Evolutionary conservation across 2,797 vertebrate genomes (phyloP).

Genomic region (Nothura maculosa): DNA sequence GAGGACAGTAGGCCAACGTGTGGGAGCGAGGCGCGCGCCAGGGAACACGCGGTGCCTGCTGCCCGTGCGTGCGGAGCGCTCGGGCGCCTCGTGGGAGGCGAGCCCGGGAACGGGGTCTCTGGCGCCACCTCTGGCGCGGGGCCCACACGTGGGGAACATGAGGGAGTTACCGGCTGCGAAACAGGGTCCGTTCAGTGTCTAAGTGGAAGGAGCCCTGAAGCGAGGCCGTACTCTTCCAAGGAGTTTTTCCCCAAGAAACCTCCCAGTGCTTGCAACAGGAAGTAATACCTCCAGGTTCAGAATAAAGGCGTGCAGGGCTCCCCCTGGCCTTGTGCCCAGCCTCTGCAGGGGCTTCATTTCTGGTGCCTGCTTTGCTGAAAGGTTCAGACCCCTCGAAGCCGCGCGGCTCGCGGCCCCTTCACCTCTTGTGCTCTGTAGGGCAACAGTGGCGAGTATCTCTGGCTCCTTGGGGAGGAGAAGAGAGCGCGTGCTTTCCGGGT

Average conservation of each 20-base stretch:
- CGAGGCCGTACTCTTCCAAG: background rate
- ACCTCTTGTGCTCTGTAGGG: background rate
- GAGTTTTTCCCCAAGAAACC: background rate
- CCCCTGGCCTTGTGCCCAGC: fast-evolving
- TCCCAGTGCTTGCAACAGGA: background rate
- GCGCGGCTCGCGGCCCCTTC: background rate
- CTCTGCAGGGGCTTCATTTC: background rate
- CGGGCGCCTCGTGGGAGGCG: too few relatives aligned
- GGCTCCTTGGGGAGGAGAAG: background rate
- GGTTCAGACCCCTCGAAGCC: background rate
- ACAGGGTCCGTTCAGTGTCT: background rate
- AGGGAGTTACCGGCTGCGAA: background rate
- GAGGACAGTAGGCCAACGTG: too few relatives aligned
- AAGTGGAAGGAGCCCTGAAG: background rate
- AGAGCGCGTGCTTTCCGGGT: background rate
- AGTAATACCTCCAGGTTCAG: background rate
- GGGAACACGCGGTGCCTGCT: too few relatives aligned
- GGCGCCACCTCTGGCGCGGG: too few relatives aligned
- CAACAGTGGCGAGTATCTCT: background rate
- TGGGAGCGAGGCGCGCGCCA: too few relatives aligned
- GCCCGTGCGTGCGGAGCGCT: too few relatives aligned
- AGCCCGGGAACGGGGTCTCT: too few relatives aligned
- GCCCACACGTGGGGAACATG: too few relatives aligned
- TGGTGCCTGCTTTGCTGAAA: background rate
- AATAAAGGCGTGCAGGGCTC: background rate